These are phyloP conservation scores for Dufourea novaeangliae DNA, from an alignment of 1,140 invertebrate species.

Conservation along the genomic window DNA sequence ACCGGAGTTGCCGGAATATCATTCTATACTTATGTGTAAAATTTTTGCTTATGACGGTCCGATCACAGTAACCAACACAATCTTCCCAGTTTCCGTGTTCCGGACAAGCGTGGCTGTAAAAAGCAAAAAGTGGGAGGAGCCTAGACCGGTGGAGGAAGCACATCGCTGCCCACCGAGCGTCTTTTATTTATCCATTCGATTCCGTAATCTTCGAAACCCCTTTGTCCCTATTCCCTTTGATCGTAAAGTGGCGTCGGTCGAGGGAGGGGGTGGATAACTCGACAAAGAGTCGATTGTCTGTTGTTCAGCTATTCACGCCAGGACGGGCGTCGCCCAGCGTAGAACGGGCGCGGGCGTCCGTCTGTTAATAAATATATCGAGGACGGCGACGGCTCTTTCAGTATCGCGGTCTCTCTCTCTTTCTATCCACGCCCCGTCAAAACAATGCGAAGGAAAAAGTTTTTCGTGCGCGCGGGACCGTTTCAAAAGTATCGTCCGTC, in stretches of 20 bases:
- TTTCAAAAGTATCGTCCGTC: conserved; percentile 38
- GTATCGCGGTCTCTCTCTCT: neutral
- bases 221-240: conserved; percentile 46
- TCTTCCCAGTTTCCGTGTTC: no score
- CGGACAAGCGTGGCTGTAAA: no score
- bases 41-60: no score
- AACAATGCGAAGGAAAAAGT: conserved; percentile 36
- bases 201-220: conserved; percentile 36
- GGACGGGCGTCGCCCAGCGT: neutral
- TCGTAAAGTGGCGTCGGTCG: conserved; percentile 44
- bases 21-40: no score
- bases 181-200: conserved; percentile 38
- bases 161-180: conserved; percentile 1
- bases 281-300: conserved; percentile 50
- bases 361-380: conserved; percentile 43
- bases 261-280: conserved; percentile 20
- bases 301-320: conserved; percentile 44
- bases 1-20: no score
- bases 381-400: conserved; percentile 28
- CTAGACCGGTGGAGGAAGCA: no score
- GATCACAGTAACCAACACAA: no score
- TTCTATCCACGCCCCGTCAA: neutral
- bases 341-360: neutral
- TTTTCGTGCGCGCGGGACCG: conserved; percentile 5
- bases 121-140: no score